Conservation (phyloP, 2,797 vertebrate genomes). For the Neopelma chrysocephalum region DNA sequence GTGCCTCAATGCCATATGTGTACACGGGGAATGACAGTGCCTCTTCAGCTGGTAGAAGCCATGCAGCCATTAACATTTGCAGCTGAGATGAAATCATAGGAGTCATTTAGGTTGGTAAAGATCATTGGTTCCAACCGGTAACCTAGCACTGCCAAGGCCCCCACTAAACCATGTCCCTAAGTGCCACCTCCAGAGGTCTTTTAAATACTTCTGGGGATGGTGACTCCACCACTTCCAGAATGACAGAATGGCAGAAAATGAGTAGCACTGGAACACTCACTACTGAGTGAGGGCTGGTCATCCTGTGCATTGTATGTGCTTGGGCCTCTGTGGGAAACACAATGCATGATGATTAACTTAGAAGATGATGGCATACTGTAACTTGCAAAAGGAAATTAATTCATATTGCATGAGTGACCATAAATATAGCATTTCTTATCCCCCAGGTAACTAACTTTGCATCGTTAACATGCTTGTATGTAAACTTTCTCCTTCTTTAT, state of each 20-base stretch:
- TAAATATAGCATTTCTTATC: neutral
- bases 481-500: neutral
- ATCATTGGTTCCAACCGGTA: neutral
- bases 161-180: neutral
- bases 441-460: neutral
- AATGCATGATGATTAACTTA: neutral
- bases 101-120: neutral
- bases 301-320: rapidly evolving
- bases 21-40: rapidly evolving
- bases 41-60: neutral
- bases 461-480: neutral
- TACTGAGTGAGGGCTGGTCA: neutral
- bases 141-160: neutral
- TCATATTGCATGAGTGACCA: neutral
- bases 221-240: neutral
- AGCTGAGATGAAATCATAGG: neutral
- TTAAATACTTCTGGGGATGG: neutral
- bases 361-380: neutral
- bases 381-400: neutral
- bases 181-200: neutral
- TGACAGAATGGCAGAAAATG: neutral
- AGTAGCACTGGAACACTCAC: neutral
- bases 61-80: neutral
- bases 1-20: rapidly evolving
- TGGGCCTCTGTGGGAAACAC: neutral